These are phyloP conservation scores for Bucco capensis DNA, from an alignment of 2,113 vertebrate genomes.

Conservation along the genomic window DNA sequence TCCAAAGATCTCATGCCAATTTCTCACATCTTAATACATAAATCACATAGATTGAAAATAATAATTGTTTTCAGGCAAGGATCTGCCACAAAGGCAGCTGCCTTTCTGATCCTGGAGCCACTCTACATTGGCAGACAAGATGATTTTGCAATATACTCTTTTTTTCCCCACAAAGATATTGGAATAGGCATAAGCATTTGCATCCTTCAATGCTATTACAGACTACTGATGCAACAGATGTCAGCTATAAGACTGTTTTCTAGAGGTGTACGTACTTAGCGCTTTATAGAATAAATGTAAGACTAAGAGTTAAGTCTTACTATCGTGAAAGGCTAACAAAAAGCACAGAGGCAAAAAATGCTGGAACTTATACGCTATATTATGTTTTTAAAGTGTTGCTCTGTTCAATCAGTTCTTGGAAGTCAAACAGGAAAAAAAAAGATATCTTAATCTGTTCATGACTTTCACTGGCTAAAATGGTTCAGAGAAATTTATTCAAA, in stretches of 20 bases:
- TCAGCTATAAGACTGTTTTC: neutral
- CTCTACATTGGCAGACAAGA: neutral
- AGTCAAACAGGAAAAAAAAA: neutral
- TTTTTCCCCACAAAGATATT: neutral
- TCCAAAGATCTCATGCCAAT: neutral
- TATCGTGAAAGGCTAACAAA: neutral
- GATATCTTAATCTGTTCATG: neutral
- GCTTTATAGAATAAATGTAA: neutral
- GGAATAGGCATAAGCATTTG: neutral
- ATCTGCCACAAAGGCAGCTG: neutral
- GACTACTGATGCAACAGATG: neutral
- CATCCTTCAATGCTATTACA: neutral
- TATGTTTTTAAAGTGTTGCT: neutral
- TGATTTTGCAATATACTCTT: neutral
- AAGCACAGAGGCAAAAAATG: neutral
- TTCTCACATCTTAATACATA: neutral
- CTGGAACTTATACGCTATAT: neutral
- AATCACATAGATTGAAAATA: neutral
- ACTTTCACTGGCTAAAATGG: neutral
- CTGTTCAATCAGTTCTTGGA: neutral
- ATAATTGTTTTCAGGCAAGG: neutral
- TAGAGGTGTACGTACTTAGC: neutral
- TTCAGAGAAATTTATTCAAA: neutral
- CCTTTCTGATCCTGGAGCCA: neutral
- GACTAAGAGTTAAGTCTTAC: neutral